These are phyloP conservation scores for Orthonyx spaldingii DNA, from an alignment of 2,113 vertebrate species.

Conservation along the genomic window DNA sequence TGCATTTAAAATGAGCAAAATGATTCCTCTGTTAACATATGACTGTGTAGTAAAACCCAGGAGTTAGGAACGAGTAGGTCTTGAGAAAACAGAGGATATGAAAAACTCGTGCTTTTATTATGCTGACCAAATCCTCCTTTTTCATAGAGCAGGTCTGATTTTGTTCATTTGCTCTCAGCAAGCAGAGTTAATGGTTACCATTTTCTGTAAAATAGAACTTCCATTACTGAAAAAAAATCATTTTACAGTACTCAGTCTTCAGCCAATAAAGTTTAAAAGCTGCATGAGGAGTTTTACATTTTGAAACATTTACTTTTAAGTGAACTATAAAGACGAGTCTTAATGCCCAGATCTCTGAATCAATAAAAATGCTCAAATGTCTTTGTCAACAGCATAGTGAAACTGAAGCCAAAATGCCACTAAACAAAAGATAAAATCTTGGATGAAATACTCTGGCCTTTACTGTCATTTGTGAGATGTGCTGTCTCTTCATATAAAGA, in stretches of 20 bases:
- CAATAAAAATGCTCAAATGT: constrained; percentile 16
- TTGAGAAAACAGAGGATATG: not conserved
- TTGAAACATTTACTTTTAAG: constrained; percentile 32
- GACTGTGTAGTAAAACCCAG: not conserved
- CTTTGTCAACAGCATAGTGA: not conserved
- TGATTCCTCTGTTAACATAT: not conserved
- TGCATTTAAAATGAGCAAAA: not conserved
- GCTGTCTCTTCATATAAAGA: not conserved
- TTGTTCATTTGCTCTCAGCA: constrained; percentile 15
- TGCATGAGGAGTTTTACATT: constrained; percentile 10
- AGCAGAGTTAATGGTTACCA: not conserved
- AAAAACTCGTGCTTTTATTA: not conserved
- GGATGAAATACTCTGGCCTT: not conserved
- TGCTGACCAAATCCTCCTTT: not conserved
- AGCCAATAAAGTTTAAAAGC: constrained; percentile 37
- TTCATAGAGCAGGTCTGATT: not conserved
- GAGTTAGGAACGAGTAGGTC: not conserved
- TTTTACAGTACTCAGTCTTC: not conserved
- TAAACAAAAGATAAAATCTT: constrained; percentile 14
- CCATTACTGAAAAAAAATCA: not conserved
- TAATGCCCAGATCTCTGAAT: constrained; percentile 15
- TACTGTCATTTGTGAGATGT: not conserved
- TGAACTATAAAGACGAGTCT: constrained; percentile 35
- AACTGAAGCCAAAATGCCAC: constrained; percentile 24
- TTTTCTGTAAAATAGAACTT: constrained; percentile 6